Percentiles rank a stretch among this genome's conserved stretches.
phyloP scores from a whole-genome alignment of 2,797 vertebrate genomes.

The Rhinogobio ventralis region DNA sequence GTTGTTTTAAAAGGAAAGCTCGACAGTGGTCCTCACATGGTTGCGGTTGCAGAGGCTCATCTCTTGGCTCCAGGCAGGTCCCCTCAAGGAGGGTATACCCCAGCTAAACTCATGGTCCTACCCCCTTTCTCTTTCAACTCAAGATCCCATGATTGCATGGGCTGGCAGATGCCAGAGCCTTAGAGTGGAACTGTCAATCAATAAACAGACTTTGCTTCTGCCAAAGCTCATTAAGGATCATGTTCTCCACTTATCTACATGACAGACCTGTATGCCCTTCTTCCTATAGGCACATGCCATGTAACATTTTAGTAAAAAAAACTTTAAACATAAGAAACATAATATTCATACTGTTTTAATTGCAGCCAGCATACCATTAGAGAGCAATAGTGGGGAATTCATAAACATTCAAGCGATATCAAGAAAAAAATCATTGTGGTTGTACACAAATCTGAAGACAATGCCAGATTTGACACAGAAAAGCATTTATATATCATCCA shows the following conservation, averaged over 20 bases:
- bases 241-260: constrained; percentile 34
- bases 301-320: background rate
- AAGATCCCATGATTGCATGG: constrained; percentile 21
- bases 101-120: background rate
- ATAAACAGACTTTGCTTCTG: constrained; percentile 35
- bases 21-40: constrained; percentile 27
- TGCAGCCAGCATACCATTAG: background rate
- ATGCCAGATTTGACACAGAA: background rate
- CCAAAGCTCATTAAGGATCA: constrained; percentile 35
- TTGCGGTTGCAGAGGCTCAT: constrained; percentile 46
- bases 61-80: constrained; percentile 40
- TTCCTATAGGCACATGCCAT: background rate
- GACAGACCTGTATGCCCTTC: constrained; percentile 13
- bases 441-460: background rate
- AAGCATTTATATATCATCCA: background rate
- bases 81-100: background rate
- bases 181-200: constrained; percentile 35
- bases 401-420: background rate
- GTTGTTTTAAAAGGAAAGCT: constrained; percentile 40
- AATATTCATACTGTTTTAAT: background rate
- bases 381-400: background rate
- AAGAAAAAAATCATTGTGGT: background rate
- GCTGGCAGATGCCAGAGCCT: constrained; percentile 33
- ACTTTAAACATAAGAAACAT: background rate
- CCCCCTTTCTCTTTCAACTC: background rate